Percentiles rank a stretch among this genome's conserved stretches.
Evolutionary conservation across 2,888 invertebrate genomes (phyloP).

Genomic region (Cheilosia impressa): DNA sequence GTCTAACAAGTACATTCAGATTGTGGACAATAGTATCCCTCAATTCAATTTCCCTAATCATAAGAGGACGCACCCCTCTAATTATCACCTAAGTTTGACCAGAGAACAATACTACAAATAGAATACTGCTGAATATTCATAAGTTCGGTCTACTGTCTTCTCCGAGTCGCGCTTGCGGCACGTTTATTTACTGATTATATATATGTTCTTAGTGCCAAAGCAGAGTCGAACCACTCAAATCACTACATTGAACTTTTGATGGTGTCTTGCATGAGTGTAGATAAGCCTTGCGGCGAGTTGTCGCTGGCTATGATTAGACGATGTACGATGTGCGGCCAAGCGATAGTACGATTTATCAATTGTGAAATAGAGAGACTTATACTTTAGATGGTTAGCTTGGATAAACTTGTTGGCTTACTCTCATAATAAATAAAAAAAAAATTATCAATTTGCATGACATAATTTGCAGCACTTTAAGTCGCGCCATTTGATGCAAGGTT

Average conservation of each 20-base stretch:
- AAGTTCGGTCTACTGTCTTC: conserved; percentile 1
- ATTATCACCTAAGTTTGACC: conserved; percentile 1
- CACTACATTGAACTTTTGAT: background rate
- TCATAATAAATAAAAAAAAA: conserved; percentile 7
- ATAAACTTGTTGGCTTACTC: conserved; percentile 3
- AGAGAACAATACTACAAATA: conserved; percentile 14
- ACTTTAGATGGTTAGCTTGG: conserved; percentile 1
- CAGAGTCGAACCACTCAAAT: conserved; percentile 31
- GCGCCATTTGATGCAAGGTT: conserved; percentile 28
- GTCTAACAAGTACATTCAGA: background rate
- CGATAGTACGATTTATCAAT: conserved; percentile 30
- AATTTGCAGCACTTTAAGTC: conserved; percentile 18
- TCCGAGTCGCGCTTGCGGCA: conserved; percentile 15
- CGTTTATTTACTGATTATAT: background rate
- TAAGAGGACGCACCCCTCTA: background rate
- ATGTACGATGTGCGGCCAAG: background rate
- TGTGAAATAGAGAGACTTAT: conserved; percentile 14
- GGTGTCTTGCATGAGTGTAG: conserved; percentile 13
- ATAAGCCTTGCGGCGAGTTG: conserved; percentile 6
- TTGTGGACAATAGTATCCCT: background rate
- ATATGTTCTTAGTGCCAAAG: background rate
- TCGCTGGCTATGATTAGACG: background rate
- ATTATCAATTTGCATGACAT: conserved; percentile 23
- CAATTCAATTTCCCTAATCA: background rate
- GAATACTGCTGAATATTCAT: conserved; percentile 36